A percentile compares a stretch with the other conserved stretches of the same genome.
Conservation (phyloP, 1,140 invertebrate genomes). For the Brachionus paranguensis region DNA sequence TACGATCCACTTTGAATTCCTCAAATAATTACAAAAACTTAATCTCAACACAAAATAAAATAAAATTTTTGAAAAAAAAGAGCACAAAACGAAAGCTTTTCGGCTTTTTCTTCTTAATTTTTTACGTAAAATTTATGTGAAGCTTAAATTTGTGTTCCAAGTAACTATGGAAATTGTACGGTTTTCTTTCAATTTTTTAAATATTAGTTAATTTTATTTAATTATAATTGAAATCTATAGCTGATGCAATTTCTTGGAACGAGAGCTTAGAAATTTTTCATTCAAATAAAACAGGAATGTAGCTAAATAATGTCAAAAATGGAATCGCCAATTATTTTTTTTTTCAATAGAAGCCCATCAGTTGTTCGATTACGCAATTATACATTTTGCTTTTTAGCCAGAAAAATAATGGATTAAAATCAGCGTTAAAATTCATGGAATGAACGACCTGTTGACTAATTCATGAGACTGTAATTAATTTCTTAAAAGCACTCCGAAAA, state of each 20-base stretch:
- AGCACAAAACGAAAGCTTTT: slow-evolving; percentile 25
- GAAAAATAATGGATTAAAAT: background rate
- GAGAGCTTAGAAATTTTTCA: background rate
- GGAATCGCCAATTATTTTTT: background rate
- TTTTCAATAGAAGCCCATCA: background rate
- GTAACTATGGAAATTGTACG: slow-evolving; percentile 27
- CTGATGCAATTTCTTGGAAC: background rate
- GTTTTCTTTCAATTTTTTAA: slow-evolving; percentile 4
- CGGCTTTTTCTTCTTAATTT: background rate
- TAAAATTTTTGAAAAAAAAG: background rate
- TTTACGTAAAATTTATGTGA: slow-evolving; percentile 27
- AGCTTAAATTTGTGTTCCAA: slow-evolving; percentile 7
- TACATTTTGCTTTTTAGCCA: background rate
- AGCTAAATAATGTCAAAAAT: background rate
- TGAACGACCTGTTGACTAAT: background rate
- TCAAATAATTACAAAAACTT: background rate
- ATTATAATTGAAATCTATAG: background rate
- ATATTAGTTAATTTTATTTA: slow-evolving; percentile 31
- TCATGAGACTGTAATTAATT: background rate
- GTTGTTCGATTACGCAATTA: background rate
- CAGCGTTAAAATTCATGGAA: background rate
- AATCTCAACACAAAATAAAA: background rate
- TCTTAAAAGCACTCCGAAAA: background rate
- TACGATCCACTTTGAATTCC: background rate
- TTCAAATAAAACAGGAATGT: background rate